Base-by-base conservation (phyloP, 2,888 invertebrate species). In the Leptopilina syphax region DNA sequence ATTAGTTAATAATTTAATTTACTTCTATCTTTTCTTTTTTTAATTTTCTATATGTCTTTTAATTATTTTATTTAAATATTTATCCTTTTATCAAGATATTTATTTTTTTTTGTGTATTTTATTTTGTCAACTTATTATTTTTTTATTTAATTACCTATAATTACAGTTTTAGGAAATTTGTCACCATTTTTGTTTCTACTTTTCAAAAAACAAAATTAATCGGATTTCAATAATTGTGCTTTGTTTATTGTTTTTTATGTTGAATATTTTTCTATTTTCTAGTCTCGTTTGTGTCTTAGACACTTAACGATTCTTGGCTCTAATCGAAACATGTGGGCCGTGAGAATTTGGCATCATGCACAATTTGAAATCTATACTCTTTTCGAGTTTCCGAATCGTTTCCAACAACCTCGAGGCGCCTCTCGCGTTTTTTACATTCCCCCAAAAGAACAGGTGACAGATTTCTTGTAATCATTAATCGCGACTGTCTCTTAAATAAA, bases 331-430 rank as follows among this genome's bases (percentile, higher is more conserved):
- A 65, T 7, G 77, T 78, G 67, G 63, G 63, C 63, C 70, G 78
- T 78, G 78, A 78, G 68, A 78, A 78, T 44, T 70, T 78, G 78
- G 78, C 78, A 78, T 70, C 60, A 68, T 68, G 24, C 41, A 41
- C 73, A 57, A 41, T 34, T 34, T 73, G 73, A 73, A 73, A 54
- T 4, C n/a, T 57, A 73, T 57, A 60, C 57, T 73, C 34, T 34
- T 70, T 54, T 44, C 13, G 18, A 70, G 50, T 70, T 70, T 54
- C 70, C 50, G 70, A 70, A 54, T 9, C 70, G 50, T 54, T 70
- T 70, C 9, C 27, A 73, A 57, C 57, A 73, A 57, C 73, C 57
- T 60, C 73, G 57, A 41, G 73, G 73, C 57, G 57, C 73, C 41
- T 70, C 8, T 57, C 73, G 3, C 47, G 3, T 73, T 73, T 60